These are phyloP conservation scores for Sorex maritimensis DNA, from an alignment of 2,797 vertebrate genomes.

Conservation along the genomic window DNA sequence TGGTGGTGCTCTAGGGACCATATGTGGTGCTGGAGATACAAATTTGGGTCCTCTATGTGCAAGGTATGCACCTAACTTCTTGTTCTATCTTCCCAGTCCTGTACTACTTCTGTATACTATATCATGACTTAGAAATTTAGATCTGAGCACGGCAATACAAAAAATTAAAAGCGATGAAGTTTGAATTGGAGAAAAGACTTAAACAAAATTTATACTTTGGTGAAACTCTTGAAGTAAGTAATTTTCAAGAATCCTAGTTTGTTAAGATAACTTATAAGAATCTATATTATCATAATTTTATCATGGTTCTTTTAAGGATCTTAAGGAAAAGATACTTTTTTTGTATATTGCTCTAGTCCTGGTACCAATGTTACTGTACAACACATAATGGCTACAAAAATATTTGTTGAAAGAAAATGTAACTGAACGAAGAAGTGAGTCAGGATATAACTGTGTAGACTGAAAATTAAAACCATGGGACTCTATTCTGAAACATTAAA, in stretches of 20 bases:
- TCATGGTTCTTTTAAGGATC: conserved; percentile 11
- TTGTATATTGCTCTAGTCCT: background rate
- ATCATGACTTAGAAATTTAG: background rate
- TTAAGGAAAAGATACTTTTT: background rate
- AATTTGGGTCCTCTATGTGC: no score
- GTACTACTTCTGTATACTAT: no score
- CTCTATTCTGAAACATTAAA: background rate
- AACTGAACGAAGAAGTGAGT: conserved; percentile 33
- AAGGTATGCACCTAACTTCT: no score
- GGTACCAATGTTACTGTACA: background rate
- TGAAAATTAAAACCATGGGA: background rate
- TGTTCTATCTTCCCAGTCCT: no score
- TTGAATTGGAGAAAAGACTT: background rate
- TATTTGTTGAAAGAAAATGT: conserved; percentile 41
- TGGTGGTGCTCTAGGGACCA: no score
- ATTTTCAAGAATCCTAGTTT: conserved; percentile 27
- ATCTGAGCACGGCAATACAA: background rate
- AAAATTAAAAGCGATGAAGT: background rate
- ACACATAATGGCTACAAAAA: conserved; percentile 22
- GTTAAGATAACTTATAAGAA: conserved; percentile 15
- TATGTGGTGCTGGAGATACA: no score
- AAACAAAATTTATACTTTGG: background rate
- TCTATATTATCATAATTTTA: conserved; percentile 4
- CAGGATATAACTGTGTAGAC: conserved; percentile 5
- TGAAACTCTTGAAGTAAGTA: conserved; percentile 28